Percentiles rank a stretch among this genome's conserved stretches.
These are phyloP conservation scores for Tor tambroides DNA, from an alignment of 2,113 vertebrate genomes.

Conservation along the genomic window DNA sequence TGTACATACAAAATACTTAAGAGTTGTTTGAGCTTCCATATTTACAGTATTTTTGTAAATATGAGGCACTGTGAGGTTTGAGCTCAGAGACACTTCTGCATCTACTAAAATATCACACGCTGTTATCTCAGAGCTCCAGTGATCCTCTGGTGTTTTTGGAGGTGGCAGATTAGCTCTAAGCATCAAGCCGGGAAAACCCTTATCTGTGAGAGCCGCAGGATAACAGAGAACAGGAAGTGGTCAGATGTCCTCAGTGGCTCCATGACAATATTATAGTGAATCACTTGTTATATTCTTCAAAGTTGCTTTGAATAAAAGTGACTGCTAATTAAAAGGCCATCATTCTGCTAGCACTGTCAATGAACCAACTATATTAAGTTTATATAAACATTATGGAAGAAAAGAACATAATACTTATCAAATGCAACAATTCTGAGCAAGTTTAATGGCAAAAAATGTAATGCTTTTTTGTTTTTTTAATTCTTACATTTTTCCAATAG, in stretches of 20 bases:
- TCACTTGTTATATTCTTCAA: too few relatives aligned
- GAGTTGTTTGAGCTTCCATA: not conserved
- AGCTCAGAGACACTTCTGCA: not conserved
- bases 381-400: not conserved
- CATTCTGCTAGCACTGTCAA: not conserved
- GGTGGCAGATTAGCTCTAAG: too few relatives aligned
- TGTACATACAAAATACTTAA: not conserved
- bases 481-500: not conserved
- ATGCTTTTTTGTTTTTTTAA: not conserved
- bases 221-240: not conserved
- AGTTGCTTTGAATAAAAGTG: too few relatives aligned
- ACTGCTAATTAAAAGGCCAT: too few relatives aligned
- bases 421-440: too few relatives aligned
- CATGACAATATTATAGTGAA: not conserved
- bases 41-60: not conserved
- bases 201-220: not conserved
- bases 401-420: not conserved
- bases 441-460: not conserved
- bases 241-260: not conserved
- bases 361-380: not conserved
- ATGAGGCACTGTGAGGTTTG: not conserved
- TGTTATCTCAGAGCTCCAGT: not conserved
- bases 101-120: not conserved
- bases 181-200: too few relatives aligned
- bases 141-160: not conserved